A percentile compares a stretch with the other conserved stretches of the same genome.
These are phyloP conservation scores for Montipora capitata DNA, from an alignment of 92 coral and sea anemone genomes.

Conservation along the genomic window DNA sequence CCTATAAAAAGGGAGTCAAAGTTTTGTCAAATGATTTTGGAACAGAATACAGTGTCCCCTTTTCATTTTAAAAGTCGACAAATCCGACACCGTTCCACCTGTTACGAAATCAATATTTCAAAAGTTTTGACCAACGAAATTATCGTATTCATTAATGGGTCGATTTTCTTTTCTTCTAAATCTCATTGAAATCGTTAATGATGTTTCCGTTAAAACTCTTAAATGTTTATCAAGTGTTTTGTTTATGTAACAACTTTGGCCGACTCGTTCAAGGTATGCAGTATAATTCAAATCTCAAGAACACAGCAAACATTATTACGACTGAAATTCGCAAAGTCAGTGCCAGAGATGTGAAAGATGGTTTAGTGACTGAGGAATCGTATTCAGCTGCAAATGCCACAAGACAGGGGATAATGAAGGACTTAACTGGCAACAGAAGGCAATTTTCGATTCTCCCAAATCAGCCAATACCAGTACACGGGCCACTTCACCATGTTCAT, in stretches of 20 bases:
- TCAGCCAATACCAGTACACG: conserved; percentile 13
- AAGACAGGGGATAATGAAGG: background rate
- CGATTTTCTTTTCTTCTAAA: conserved; percentile 14
- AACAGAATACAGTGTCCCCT: background rate
- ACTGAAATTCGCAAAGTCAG: background rate
- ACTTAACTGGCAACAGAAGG: conserved; percentile 32
- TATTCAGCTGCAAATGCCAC: background rate
- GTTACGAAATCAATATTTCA: conserved; percentile 29
- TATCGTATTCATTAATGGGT: conserved; percentile 27
- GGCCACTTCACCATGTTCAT: conserved; percentile 78
- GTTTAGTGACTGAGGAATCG: background rate
- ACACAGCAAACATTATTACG: background rate
- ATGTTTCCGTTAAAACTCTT: conserved; percentile 41
- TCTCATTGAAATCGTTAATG: background rate
- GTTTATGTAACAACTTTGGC: background rate
- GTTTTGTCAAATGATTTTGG: background rate
- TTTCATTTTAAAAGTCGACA: background rate
- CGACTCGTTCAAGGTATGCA: background rate
- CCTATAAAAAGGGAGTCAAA: too few species aligned
- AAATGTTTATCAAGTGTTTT: conserved; percentile 17
- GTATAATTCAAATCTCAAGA: background rate
- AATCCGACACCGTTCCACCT: conserved; percentile 34
- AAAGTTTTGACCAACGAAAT: conserved; percentile 24
- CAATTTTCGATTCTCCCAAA: background rate
- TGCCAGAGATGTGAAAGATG: background rate